Conservation (phyloP, 2,797 vertebrate genomes). For the Muscicapa comitata region DNA sequence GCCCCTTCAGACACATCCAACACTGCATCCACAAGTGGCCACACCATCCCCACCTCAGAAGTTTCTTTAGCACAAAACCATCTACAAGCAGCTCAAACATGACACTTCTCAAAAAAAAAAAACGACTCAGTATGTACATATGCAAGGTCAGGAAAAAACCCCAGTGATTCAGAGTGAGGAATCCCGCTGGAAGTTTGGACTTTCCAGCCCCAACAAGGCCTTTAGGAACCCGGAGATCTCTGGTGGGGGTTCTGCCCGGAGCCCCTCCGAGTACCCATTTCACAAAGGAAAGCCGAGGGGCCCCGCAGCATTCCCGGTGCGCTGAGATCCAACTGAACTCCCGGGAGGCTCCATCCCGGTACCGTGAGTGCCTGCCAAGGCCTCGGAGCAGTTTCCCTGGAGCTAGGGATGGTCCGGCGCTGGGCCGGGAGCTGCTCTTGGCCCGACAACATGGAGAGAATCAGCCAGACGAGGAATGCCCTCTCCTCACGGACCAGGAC, state of each 20-base stretch:
- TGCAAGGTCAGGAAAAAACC: background rate
- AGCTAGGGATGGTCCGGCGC: background rate
- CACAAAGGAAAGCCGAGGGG: too few relatives aligned
- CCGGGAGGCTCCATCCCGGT: background rate
- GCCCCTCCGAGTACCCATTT: too few relatives aligned
- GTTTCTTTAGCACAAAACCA: background rate
- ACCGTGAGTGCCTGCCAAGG: background rate
- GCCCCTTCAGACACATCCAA: background rate
- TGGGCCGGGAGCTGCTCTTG: background rate
- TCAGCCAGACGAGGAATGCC: background rate
- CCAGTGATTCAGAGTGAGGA: accelerated
- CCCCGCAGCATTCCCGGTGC: background rate
- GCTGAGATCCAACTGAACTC: accelerated
- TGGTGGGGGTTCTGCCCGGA: accelerated
- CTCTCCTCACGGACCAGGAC: background rate
- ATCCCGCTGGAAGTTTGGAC: background rate
- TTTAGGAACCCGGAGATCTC: accelerated
- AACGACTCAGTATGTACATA: accelerated
- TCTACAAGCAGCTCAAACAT: background rate
- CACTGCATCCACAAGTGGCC: background rate
- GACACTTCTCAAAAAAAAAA: background rate
- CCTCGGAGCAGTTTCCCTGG: background rate
- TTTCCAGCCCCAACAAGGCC: background rate
- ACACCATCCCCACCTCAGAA: background rate
- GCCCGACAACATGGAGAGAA: background rate